Conservation (phyloP, 2,888 invertebrate genomes). For the Drosophila kuntzei region DNA sequence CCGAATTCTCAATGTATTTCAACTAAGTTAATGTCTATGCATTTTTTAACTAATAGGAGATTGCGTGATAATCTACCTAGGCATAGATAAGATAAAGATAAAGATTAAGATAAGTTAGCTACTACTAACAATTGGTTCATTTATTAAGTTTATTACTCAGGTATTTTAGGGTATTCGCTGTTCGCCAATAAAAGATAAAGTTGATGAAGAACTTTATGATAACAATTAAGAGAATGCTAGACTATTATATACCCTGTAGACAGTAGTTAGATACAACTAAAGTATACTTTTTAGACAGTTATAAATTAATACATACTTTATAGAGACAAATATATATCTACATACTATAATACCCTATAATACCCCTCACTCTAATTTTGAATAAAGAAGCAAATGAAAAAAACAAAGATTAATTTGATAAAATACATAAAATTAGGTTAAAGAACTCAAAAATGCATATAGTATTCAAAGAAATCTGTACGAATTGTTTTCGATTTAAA, state of each 20-base stretch:
- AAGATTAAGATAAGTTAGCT: background rate
- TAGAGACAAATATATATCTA: too few relatives aligned
- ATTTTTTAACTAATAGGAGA: background rate
- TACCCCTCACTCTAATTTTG: background rate
- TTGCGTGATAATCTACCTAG: background rate
- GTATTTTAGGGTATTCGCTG: background rate
- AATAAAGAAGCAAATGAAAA: background rate
- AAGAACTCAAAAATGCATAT: background rate
- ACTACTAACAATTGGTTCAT: background rate
- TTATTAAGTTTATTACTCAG: background rate
- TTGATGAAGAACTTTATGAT: slow-evolving; percentile 34
- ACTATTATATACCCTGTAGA: slow-evolving; percentile 1
- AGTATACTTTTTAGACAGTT: too few relatives aligned
- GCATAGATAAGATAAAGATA: slow-evolving; percentile 8
- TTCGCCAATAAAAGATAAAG: slow-evolving; percentile 6
- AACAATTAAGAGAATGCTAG: background rate
- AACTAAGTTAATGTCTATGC: background rate
- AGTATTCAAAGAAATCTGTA: too few relatives aligned
- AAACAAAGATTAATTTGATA: background rate
- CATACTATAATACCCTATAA: too few relatives aligned
- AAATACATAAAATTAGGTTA: background rate
- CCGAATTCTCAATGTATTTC: background rate
- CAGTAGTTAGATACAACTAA: too few relatives aligned
- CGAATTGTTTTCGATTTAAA: background rate
- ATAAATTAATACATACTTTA: too few relatives aligned